phyloP scores from a whole-genome alignment of 2,113 vertebrate species.

The Eublepharis macularius region DNA sequence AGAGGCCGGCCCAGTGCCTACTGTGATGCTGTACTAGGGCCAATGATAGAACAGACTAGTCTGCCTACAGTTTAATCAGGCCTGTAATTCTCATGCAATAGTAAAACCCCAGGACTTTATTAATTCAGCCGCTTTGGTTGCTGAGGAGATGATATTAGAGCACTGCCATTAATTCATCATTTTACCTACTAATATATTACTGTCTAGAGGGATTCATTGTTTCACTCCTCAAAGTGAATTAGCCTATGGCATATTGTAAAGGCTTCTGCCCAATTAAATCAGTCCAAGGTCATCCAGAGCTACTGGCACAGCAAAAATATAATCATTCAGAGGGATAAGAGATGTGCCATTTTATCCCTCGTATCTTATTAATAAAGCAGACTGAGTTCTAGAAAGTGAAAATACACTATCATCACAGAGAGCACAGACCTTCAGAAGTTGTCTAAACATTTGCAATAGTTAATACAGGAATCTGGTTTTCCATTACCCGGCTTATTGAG shows the following conservation, averaged over 20 bases:
- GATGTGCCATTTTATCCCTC: slow-evolving; percentile 32
- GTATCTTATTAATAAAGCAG: background rate
- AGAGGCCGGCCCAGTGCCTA: slow-evolving; percentile 41
- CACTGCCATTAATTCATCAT: slow-evolving; percentile 74
- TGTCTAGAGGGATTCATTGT: slow-evolving; percentile 73
- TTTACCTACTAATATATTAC: slow-evolving; percentile 72
- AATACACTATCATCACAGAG: slow-evolving; percentile 45
- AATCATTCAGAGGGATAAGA: slow-evolving; percentile 39
- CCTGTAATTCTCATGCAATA: slow-evolving; percentile 71
- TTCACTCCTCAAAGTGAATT: slow-evolving; percentile 69
- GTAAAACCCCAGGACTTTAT: slow-evolving; percentile 69
- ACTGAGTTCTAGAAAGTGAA: slow-evolving; percentile 3
- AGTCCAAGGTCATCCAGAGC: slow-evolving; percentile 66
- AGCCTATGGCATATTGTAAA: slow-evolving; percentile 73
- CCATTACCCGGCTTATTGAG: slow-evolving; percentile 49
- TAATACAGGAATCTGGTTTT: slow-evolving; percentile 48
- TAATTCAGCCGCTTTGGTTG: slow-evolving; percentile 73
- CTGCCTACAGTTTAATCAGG: slow-evolving; percentile 56
- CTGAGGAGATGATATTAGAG: slow-evolving; percentile 65
- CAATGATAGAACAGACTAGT: slow-evolving; percentile 59
- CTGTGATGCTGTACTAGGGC: slow-evolving; percentile 38
- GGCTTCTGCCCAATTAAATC: slow-evolving; percentile 71
- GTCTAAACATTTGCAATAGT: slow-evolving; percentile 45
- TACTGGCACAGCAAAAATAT: slow-evolving; percentile 47
- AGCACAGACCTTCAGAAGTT: slow-evolving; percentile 43